phyloP scores from a whole-genome alignment of 2,797 vertebrate genomes.

The Artibeus lituratus region DNA sequence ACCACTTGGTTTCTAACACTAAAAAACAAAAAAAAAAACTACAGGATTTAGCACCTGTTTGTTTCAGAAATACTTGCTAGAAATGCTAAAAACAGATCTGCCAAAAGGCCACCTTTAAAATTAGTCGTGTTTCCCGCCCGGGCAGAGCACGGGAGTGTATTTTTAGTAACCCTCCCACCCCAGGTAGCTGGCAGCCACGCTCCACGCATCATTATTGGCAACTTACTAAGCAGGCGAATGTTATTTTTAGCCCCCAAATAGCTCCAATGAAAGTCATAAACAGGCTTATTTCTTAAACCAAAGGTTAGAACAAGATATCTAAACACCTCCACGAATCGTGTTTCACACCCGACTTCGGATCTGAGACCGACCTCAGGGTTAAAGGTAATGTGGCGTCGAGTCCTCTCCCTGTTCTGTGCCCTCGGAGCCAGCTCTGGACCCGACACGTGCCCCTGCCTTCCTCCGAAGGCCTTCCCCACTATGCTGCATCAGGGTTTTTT shows the following conservation, averaged over 20 bases:
- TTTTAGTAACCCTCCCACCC: slow-evolving; percentile 78
- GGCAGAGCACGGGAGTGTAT: slow-evolving; percentile 66
- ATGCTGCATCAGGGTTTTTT: not conserved
- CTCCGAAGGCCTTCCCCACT: not conserved
- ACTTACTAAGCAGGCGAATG: slow-evolving; percentile 54
- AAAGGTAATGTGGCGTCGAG: not conserved
- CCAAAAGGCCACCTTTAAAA: slow-evolving; percentile 75
- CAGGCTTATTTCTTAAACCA: not conserved
- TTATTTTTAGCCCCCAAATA: slow-evolving; percentile 64
- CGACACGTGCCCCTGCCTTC: rapidly evolving
- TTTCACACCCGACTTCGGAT: not conserved
- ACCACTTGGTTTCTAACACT: slow-evolving; percentile 40
- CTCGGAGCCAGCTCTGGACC: not conserved
- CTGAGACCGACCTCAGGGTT: not conserved
- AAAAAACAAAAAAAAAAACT: not conserved
- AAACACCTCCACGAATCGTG: not conserved
- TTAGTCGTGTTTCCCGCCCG: slow-evolving; percentile 76
- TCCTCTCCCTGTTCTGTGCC: not conserved
- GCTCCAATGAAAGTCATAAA: slow-evolving; percentile 62
- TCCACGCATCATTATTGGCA: slow-evolving; percentile 57
- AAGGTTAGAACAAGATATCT: slow-evolving; percentile 21
- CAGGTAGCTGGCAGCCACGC: slow-evolving; percentile 58
- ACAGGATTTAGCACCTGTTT: slow-evolving; percentile 66
- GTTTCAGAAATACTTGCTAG: slow-evolving; percentile 67
- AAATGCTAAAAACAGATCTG: slow-evolving; percentile 69